phyloP scores from a whole-genome alignment of 2,888 invertebrate genomes.

The Dasypogon diadema region DNA sequence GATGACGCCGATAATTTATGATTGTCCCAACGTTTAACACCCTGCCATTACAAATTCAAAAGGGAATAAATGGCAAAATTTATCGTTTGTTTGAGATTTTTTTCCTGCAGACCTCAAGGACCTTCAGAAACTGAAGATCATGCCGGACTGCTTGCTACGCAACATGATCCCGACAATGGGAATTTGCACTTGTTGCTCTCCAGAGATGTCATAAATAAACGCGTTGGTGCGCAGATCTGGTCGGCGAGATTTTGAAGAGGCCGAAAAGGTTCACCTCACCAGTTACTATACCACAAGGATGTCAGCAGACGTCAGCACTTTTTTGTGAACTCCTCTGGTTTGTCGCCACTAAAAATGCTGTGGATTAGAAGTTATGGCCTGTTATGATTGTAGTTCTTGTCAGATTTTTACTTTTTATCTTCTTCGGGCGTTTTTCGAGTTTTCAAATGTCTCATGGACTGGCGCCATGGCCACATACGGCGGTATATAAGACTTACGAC shows the following conservation, averaged over 20 bases:
- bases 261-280: constrained; percentile 34
- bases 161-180: constrained; percentile 31
- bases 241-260: constrained; percentile 26
- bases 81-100: constrained; percentile 37
- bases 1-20: constrained; percentile 40
- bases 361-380: constrained; percentile 44
- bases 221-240: constrained; percentile 24
- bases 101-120: neutral
- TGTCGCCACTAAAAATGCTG: constrained; percentile 41
- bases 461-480: constrained; percentile 54
- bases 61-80: constrained; percentile 40
- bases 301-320: constrained; percentile 48
- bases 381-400: constrained; percentile 46
- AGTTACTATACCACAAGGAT: constrained; percentile 47
- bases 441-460: constrained; percentile 27
- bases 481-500: constrained; percentile 50
- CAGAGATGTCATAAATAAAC: constrained; percentile 53
- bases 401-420: constrained; percentile 32
- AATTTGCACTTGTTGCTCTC: constrained; percentile 51
- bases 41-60: neutral
- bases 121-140: constrained; percentile 3
- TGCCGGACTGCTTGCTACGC: constrained; percentile 12
- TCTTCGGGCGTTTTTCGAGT: neutral
- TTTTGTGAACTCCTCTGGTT: constrained; percentile 26
- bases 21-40: constrained; percentile 24